Evolutionary conservation across 2,113 vertebrate genomes (phyloP), one percentile per base, ranked within the genome.

Genomic region (Tupaia tana): DNA sequence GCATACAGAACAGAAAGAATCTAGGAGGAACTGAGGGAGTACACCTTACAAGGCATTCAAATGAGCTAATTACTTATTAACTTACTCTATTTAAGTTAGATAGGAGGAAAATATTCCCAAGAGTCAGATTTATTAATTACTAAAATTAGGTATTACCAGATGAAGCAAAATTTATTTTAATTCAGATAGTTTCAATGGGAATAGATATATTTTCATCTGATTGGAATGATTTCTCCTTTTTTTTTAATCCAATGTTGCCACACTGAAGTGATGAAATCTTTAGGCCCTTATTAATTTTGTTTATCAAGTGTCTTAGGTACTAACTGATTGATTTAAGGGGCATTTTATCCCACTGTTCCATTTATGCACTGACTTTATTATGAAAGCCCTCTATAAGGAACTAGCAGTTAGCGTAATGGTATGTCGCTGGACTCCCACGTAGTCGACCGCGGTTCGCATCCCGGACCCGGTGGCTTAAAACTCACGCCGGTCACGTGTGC

Each of bases 121-220:
- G 88, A 92, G 94, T 67, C 64, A 58, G 75, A 86, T 83, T 95
- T 94, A 83, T 97, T 97, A 97, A 97, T 97, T 97, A 97, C 73
- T 96, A 97, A 97, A 97, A 95, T 97, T 96, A 97, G 29, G 52
- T 29, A 78, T 92, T 97, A 92, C 94, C 88, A 95, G 92, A 89
- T 96, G 83, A 95, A 93, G 31, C 70, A 95, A 96, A 97, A 93
- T 94, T 89, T 96, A 78, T 95, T 95, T 95, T 95, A 95, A 90
- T 96, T 81, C 34, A 86, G 29, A 86, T 67, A 71, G n/a, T 82
- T 85, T 97, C 94, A 59, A 54, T 93, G 89, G 93, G 93, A 95
- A 88, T 73, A 70, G 80, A 52, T 64, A 92, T 25, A 91, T 75
- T 96, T 86, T 83, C 63, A 91, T 59, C 61, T 79, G 29, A 61